Base-by-base conservation (phyloP, 2,797 vertebrate species). In the Phoxinus dragarum region DNA sequence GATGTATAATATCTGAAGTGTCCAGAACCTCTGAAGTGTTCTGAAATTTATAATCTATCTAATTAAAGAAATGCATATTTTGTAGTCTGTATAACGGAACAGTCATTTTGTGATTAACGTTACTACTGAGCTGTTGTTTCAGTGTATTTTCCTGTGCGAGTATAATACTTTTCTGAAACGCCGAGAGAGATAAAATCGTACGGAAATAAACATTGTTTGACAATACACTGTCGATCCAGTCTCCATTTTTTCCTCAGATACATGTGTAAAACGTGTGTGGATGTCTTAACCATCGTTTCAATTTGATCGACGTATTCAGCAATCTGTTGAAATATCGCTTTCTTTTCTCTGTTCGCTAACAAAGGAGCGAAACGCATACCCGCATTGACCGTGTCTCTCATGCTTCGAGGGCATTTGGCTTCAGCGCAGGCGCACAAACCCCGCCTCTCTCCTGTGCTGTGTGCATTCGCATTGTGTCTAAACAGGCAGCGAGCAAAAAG, bases 401-500 rank as follows among this genome's bases (percentile, higher is more conserved):
- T 81, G 83, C 71, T 87, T 76, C 23, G 77, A 87, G 86, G 86
- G 82, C 85, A 86, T 87, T 49, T 74, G 75, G 54, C 80, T 54
- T 40, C 84, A 78, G 94, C 95, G 94, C 96, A 95, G 64, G 96
- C 95, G 95, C 95, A 91, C 77, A 91, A 85, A 54, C 87, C 88
- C 88, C 91, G 88, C 93, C 93, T 93, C 93, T 93, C 93, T 94
- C 92, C 94, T 88, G 83, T 80, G 87, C 89, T 87, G 89, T 92
- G 94, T 92, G 94, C 94, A 94, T 95, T 95, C 94, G 95, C 95
- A 95, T 96, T 96, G 96, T 96, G 95, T 96, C 94, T 95, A 93
- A 95, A 92, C 94, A 94, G 95, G 95, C 95, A 94, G 95, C 93
- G 95, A 96, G 94, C 94, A 94, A 93, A 93, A 93, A 93, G 92